Evolutionary conservation across 2,797 vertebrate species (phyloP).

Genomic region (Liparis tanakae): DNA sequence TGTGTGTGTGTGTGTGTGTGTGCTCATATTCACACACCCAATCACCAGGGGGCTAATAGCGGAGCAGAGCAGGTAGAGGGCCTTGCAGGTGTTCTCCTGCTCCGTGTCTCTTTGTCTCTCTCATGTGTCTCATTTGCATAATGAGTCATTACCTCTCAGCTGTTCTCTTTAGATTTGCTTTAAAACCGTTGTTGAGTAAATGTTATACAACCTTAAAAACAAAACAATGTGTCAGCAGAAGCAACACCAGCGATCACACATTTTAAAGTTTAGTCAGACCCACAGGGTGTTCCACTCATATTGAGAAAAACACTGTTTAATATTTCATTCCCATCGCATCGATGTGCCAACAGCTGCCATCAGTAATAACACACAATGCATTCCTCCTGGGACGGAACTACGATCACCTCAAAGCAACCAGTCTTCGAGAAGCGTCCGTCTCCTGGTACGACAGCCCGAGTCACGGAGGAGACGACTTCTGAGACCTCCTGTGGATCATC

Average conservation of each 20-base stretch:
- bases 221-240: not conserved
- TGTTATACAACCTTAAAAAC: not conserved
- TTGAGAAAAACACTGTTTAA: conserved; percentile 12
- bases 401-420: not conserved
- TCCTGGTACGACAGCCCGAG: not conserved
- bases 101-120: conserved; percentile 30
- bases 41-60: conserved; percentile 63
- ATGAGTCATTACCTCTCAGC: conserved; percentile 2
- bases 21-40: conserved; percentile 42
- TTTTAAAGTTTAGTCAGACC: not conserved
- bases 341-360: not conserved
- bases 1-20: not conserved
- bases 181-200: not conserved
- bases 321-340: conserved; percentile 7
- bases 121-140: conserved; percentile 26
- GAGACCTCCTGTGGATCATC: conserved; percentile 15
- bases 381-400: conserved; percentile 1
- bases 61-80: conserved; percentile 22
- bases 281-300: not conserved
- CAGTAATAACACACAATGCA: conserved; percentile 4
- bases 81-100: conserved; percentile 40
- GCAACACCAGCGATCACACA: not conserved
- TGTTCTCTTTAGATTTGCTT: not conserved
- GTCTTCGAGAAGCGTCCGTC: not conserved
- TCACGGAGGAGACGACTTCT: not conserved